Percentiles rank a stretch among this genome's conserved stretches.
phyloP scores from a whole-genome alignment of 1,140 invertebrate species.

The Sitodiplosis mosellana region DNA sequence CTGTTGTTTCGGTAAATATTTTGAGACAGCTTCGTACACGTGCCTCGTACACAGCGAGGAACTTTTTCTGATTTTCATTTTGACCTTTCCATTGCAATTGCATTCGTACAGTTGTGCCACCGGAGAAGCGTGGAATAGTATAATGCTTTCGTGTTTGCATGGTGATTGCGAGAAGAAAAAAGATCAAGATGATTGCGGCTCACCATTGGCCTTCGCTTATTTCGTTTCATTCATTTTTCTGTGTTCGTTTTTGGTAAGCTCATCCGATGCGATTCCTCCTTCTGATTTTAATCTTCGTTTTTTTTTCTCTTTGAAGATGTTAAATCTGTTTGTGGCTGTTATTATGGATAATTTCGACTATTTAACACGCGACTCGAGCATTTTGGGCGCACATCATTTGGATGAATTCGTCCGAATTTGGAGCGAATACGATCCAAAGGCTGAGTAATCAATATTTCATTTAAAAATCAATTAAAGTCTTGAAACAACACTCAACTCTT shows the following conservation, averaged over 20 bases:
- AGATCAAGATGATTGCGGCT: slow-evolving; percentile 63
- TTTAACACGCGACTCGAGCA: slow-evolving; percentile 94
- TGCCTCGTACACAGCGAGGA: background rate
- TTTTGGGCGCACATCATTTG: slow-evolving; percentile 97
- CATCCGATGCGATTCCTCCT: slow-evolving; percentile 22
- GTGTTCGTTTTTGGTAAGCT: slow-evolving; percentile 96
- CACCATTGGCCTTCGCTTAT: slow-evolving; percentile 90
- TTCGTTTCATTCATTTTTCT: slow-evolving; percentile 99
- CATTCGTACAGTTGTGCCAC: slow-evolving; percentile 92
- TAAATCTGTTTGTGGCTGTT: slow-evolving; percentile 99
- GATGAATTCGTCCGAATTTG: slow-evolving; percentile 99
- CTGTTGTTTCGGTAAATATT: slow-evolving; percentile 87
- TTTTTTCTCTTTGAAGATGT: slow-evolving; percentile 56
- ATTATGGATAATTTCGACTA: slow-evolving; percentile 99
- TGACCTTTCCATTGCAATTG: too few relatives aligned
- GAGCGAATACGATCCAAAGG: slow-evolving; percentile 99
- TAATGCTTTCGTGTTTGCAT: slow-evolving; percentile 92
- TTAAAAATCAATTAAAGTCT: slow-evolving; percentile 4
- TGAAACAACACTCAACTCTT: background rate
- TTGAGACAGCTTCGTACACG: background rate
- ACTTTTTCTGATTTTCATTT: background rate
- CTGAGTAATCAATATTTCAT: slow-evolving; percentile 59
- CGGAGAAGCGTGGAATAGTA: slow-evolving; percentile 97
- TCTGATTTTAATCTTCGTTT: background rate
- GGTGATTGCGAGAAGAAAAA: slow-evolving; percentile 47